phyloP scores from a whole-genome alignment of 2,888 invertebrate species.

The Melanargia galathea region DNA sequence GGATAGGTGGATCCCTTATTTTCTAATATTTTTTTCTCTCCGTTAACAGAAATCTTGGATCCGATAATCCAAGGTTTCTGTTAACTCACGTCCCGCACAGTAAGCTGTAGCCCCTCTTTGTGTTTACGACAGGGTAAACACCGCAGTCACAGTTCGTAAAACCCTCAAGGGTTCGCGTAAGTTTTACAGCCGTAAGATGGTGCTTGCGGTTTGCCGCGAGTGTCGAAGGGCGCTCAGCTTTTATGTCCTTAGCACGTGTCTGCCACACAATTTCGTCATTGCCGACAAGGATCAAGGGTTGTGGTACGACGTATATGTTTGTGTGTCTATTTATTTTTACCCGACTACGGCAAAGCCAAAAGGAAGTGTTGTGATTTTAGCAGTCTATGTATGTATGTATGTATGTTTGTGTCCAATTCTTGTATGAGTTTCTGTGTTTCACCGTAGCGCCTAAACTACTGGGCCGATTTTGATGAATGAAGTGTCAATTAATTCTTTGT shows the following conservation, averaged over 20 bases:
- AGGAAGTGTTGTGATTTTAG: too few relatives aligned
- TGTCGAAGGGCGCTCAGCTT: constrained; percentile 26
- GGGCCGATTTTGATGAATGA: too few relatives aligned
- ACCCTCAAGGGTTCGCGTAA: constrained; percentile 30
- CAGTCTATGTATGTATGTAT: too few relatives aligned
- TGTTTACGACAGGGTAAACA: constrained; percentile 31
- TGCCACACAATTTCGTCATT: constrained; percentile 15
- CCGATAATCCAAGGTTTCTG: too few relatives aligned
- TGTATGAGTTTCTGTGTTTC: too few relatives aligned
- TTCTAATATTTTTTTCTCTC: too few relatives aligned
- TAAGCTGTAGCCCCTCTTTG: constrained; percentile 6
- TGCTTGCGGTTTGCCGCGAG: constrained; percentile 25
- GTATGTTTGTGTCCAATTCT: too few relatives aligned
- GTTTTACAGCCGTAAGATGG: constrained; percentile 32
- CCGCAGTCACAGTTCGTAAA: constrained; percentile 35
- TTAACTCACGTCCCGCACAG: not conserved
- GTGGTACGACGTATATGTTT: not conserved
- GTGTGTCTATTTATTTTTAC: not conserved
- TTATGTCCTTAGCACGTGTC: constrained; percentile 23
- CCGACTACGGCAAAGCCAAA: too few relatives aligned
- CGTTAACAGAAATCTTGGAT: too few relatives aligned
- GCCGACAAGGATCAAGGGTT: constrained; percentile 1
- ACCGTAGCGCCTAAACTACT: too few relatives aligned
- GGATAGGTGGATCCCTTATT: too few relatives aligned
- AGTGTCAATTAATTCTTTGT: too few relatives aligned